A percentile compares a stretch with the other conserved stretches of the same genome.
Conservation (phyloP, 1,140 invertebrate genomes). For the Liolophura sinensis region DNA sequence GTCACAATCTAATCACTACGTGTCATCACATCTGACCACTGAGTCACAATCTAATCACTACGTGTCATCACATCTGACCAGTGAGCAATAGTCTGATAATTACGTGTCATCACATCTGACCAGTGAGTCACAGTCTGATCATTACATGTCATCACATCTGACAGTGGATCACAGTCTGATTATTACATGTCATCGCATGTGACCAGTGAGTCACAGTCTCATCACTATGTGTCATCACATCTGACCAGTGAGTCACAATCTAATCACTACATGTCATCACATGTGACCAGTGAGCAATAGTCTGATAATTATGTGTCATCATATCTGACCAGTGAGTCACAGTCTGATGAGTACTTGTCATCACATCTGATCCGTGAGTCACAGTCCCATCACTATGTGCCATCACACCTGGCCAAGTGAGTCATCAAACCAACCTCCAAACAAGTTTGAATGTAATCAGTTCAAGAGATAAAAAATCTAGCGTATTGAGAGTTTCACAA, state of each 20-base stretch:
- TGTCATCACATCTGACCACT: no score
- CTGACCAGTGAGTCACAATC: no score
- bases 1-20: background rate
- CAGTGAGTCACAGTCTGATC: background rate
- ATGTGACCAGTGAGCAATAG: background rate
- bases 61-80: background rate
- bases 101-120: background rate
- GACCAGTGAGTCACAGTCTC: background rate
- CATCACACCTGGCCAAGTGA: background rate
- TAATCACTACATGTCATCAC: background rate
- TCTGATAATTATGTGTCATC: background rate
- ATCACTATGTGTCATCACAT: no score
- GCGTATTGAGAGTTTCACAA: no score
- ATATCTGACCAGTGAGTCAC: background rate
- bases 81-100: background rate
- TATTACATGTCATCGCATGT: background rate
- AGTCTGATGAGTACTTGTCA: background rate
- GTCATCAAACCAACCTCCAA: no score
- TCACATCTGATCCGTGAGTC: background rate
- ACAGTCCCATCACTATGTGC: background rate
- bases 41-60: background rate
- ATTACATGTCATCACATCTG: background rate
- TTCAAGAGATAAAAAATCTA: no score
- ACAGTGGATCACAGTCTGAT: no score
- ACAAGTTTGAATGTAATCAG: no score